phyloP scores from a whole-genome alignment of 2,113 vertebrate genomes.

The Noctilio leporinus region DNA sequence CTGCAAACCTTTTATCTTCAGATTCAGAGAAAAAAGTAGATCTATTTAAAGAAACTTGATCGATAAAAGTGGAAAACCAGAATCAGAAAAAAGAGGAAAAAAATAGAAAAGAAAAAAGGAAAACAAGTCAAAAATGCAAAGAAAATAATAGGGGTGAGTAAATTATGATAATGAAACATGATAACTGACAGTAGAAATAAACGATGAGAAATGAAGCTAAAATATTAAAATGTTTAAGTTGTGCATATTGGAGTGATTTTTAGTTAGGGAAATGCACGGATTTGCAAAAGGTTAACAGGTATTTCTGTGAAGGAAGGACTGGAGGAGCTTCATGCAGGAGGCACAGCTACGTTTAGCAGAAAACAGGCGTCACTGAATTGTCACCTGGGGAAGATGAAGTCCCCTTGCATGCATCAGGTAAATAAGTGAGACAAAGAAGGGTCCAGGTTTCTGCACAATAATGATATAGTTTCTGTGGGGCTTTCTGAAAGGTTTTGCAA shows the following conservation, averaged over 20 bases:
- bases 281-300: not conserved
- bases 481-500: not conserved
- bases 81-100: not conserved
- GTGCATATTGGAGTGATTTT: not conserved
- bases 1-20: too few relatives aligned
- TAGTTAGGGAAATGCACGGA: not conserved
- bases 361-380: fast-evolving
- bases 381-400: fast-evolving
- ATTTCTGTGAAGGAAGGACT: not conserved
- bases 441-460: too few relatives aligned
- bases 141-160: not conserved
- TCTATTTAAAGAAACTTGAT: not conserved
- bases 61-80: not conserved
- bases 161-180: not conserved
- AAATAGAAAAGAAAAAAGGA: not conserved
- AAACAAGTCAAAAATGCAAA: not conserved
- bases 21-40: not conserved
- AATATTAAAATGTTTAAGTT: not conserved
- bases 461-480: not conserved
- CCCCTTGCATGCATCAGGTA: fast-evolving
- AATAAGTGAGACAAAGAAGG: not conserved
- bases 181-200: not conserved
- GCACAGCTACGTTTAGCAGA: not conserved
- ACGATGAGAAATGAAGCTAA: not conserved
- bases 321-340: not conserved